Evolutionary conservation across 2,797 vertebrate species (phyloP), one percentile per base, ranked within the genome.

Genomic region (Chaenodraco wilsoni): DNA sequence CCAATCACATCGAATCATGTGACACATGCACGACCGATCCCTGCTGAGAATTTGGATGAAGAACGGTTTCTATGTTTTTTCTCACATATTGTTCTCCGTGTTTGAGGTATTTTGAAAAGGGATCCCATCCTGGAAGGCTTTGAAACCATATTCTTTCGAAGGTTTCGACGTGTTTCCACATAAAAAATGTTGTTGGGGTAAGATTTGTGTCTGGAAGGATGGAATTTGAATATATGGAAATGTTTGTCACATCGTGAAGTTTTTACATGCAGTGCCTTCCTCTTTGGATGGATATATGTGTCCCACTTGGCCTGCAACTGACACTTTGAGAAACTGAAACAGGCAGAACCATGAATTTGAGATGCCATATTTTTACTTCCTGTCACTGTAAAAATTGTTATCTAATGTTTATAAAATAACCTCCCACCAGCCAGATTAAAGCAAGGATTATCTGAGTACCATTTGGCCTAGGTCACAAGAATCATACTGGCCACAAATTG

Each of bases 101-200:
- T 65, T 21, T 58, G 17, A 51, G 65, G 79, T 90, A 62, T 84
- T 86, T 55, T 54, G 54, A 78, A 74, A 55, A 27, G 33, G 56
- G 37, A 68, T 73, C 48, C 14, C 45, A 59, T 19, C 50, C 40
- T 41, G 1, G 37, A 78, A 61, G 41, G 4, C 44, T 76, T 31
- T 49, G 23, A 78, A 69, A 76, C 76, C 54, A 44, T 9, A 27
- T 56, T 65, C 76, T 37, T 65, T 66, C 46, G 52, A 78, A 23
- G 62, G 59, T 65, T 71, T 83, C 27, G 70, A 78, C 67, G 46
- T 48, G 31, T 72, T 69, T 77, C 9, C 76, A 72, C 23, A 40
- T 69, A 41, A 82, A 81, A 66, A 3, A 56, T 17, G 15, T 59
- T 19, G 17, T 14, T 11, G 19, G 50, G 62, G 72, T 68, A 67